Percentiles rank a stretch among this genome's conserved stretches.
phyloP scores from a whole-genome alignment of 2,113 vertebrate genomes.

The Heterotilapia buettikoferi region DNA sequence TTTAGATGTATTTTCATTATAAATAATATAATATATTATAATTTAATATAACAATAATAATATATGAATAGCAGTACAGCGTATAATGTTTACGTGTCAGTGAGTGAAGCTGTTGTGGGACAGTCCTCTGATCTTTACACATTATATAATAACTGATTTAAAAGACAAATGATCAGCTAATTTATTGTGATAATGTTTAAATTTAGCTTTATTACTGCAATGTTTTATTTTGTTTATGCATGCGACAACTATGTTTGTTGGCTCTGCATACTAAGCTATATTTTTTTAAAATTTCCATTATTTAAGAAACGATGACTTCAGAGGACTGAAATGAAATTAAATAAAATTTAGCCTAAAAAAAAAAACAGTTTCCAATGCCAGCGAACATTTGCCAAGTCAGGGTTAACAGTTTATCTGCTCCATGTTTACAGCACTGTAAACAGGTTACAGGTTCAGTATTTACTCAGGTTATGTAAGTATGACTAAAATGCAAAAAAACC shows the following conservation, averaged over 20 bases:
- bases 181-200: neutral
- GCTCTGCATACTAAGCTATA: neutral
- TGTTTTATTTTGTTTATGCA: neutral
- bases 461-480: neutral
- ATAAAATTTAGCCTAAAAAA: neutral
- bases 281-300: rapidly evolving
- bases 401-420: neutral
- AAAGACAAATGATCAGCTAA: neutral
- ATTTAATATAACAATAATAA: neutral
- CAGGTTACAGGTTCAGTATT: too few species aligned
- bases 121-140: neutral
- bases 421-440: neutral
- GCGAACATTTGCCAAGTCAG: neutral
- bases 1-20: neutral
- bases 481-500: neutral
- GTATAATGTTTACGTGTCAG: neutral
- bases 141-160: neutral
- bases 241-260: neutral
- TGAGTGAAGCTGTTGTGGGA: neutral
- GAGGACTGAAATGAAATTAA: rapidly evolving
- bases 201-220: neutral
- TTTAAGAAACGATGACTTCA: neutral
- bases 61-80: neutral
- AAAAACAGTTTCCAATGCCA: neutral
- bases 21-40: neutral